A percentile compares a stretch with the other conserved stretches of the same genome.
Evolutionary conservation across 2,113 vertebrate species (phyloP).

Genomic region (Tragelaphus buxtoni): DNA sequence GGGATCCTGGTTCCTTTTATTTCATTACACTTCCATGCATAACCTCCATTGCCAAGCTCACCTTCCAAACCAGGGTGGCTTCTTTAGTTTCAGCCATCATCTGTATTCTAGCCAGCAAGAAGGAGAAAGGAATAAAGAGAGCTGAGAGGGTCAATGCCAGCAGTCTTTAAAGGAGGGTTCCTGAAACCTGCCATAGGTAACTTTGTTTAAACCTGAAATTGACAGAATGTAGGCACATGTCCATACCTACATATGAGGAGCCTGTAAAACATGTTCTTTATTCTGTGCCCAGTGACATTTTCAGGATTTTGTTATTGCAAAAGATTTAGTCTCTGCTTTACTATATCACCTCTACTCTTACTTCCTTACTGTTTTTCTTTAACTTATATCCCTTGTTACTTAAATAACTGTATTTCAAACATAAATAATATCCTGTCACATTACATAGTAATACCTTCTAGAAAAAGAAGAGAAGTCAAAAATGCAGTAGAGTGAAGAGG

Average conservation of each 20-base stretch:
- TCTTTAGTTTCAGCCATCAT: not conserved
- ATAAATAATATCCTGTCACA: not conserved
- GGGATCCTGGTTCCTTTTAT: not conserved
- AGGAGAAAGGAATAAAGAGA: not conserved
- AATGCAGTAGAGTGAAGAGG: not conserved
- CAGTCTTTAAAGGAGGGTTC: not conserved
- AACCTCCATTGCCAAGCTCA: not conserved
- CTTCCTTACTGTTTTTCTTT: slow-evolving; percentile 22
- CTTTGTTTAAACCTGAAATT: not conserved
- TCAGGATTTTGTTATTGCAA: not conserved
- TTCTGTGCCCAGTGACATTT: not conserved
- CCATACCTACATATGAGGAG: not conserved
- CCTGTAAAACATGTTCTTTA: not conserved
- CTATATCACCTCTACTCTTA: not conserved
- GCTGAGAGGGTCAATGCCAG: not conserved
- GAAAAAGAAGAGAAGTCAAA: not conserved
- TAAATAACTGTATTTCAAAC: not conserved
- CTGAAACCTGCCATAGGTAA: not conserved
- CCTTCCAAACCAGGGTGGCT: not conserved
- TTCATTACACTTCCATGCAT: not conserved
- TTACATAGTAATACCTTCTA: not conserved
- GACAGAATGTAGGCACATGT: not conserved
- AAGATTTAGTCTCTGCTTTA: not conserved
- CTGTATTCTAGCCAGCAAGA: not conserved
- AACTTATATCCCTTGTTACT: not conserved